phyloP scores from a whole-genome alignment of 2,797 vertebrate genomes.

The Scleropages formosus region DNA sequence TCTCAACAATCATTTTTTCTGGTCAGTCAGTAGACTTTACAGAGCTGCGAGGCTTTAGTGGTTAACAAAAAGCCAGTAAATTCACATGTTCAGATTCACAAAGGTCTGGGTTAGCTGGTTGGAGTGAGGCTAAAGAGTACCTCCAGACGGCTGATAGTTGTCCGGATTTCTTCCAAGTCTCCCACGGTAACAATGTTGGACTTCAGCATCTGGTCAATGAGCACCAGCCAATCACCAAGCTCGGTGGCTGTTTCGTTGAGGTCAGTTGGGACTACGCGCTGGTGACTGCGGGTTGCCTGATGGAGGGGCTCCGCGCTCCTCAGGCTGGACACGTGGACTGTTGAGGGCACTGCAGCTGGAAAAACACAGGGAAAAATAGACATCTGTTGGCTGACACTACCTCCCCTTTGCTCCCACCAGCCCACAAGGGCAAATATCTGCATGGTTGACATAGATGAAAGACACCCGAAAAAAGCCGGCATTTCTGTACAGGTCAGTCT shows the following conservation, averaged over 20 bases:
- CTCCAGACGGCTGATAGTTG: conserved; percentile 86
- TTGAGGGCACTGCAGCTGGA: conserved; percentile 65
- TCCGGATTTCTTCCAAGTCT: conserved; percentile 88
- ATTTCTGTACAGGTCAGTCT: too few species aligned
- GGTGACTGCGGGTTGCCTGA: conserved; percentile 63
- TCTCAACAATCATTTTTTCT: too few species aligned
- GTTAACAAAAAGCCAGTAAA: too few species aligned
- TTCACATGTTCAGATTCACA: too few species aligned
- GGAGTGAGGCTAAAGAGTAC: conserved; percentile 54
- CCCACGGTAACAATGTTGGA: conserved; percentile 97
- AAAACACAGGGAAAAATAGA: background rate
- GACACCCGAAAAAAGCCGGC: too few species aligned
- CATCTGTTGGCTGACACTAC: too few species aligned
- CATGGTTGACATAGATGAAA: background rate
- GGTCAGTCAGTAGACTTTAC: too few species aligned
- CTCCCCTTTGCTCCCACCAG: too few species aligned
- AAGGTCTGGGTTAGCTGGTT: too few species aligned
- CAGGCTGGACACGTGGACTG: conserved; percentile 78
- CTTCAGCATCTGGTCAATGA: conserved; percentile 96
- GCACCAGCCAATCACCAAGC: conserved; percentile 87
- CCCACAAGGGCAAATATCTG: too few species aligned
- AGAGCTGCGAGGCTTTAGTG: too few species aligned
- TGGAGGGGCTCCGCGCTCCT: conserved; percentile 65
- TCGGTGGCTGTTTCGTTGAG: conserved; percentile 89
- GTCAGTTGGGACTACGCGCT: conserved; percentile 79